A percentile compares a stretch with the other conserved stretches of the same genome.
Conservation (phyloP, 2,888 invertebrate genomes). For the Andricus quercusramuli region DNA sequence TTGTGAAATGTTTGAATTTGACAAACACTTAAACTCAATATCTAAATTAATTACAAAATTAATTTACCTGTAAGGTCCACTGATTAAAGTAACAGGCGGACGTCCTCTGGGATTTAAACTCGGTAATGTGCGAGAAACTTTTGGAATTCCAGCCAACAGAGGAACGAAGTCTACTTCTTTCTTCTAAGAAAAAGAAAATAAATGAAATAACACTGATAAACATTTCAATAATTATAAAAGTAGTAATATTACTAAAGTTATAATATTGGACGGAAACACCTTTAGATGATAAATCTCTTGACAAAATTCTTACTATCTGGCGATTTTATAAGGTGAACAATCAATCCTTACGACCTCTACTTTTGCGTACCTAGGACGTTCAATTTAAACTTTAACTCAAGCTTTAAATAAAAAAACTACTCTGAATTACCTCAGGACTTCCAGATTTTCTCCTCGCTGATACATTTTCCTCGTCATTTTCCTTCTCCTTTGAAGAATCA, state of each 20-base stretch:
- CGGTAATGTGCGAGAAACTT: slow-evolving; percentile 60
- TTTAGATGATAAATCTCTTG: slow-evolving; percentile 16
- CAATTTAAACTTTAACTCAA: not conserved
- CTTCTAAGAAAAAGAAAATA: slow-evolving; percentile 46
- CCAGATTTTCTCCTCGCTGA: not conserved
- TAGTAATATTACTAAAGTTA: slow-evolving; percentile 4
- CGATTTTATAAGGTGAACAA: not conserved
- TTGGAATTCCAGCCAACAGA: slow-evolving; percentile 68
- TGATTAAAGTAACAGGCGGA: slow-evolving; percentile 69
- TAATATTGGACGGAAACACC: slow-evolving; percentile 17
- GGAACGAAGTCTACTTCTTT: slow-evolving; percentile 62
- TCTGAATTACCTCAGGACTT: slow-evolving; percentile 20
- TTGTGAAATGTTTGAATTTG: too few relatives aligned
- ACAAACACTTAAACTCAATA: not conserved
- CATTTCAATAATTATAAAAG: not conserved
- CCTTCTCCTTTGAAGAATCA: not conserved
- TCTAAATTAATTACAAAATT: not conserved
- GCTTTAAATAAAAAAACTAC: not conserved
- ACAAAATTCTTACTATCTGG: not conserved
- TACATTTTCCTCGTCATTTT: not conserved
- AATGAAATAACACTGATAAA: not conserved
- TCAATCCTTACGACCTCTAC: slow-evolving; percentile 32
- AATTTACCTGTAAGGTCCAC: slow-evolving; percentile 66
- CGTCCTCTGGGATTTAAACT: slow-evolving; percentile 58
- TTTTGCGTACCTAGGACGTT: slow-evolving; percentile 33